Evolutionary conservation across 1,140 invertebrate genomes (phyloP).

Genomic region (Drosophila serrata): DNA sequence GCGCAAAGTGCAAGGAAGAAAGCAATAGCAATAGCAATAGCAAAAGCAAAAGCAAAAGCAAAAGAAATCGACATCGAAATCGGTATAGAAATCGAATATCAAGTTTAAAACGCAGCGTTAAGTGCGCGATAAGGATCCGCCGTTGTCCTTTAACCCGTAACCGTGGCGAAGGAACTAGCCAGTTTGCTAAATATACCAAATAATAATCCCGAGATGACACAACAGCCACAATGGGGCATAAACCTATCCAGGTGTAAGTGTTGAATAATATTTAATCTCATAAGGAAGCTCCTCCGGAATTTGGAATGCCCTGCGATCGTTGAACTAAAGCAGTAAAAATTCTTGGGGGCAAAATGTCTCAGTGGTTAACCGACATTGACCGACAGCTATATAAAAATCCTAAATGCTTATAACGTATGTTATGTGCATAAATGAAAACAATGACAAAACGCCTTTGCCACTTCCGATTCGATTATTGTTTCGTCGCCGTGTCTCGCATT

Average conservation of each 20-base stretch:
- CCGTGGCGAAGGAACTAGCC: slow-evolving; percentile 71
- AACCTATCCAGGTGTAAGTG: slow-evolving; percentile 82
- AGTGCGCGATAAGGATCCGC: slow-evolving; percentile 37
- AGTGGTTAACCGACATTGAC: slow-evolving; percentile 80
- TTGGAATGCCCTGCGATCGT: slow-evolving; percentile 40
- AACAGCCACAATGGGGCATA: slow-evolving; percentile 84
- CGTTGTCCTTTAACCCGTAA: slow-evolving; percentile 34
- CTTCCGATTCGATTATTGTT: slow-evolving; percentile 65
- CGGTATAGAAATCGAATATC: neutral
- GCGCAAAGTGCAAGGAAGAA: slow-evolving; percentile 28
- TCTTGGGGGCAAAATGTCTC: slow-evolving; percentile 58
- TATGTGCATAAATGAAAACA: slow-evolving; percentile 63
- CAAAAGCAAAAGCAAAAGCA: neutral
- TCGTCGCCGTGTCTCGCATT: slow-evolving; percentile 43
- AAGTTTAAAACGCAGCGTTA: neutral
- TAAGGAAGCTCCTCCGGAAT: slow-evolving; percentile 23
- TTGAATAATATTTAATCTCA: slow-evolving; percentile 6
- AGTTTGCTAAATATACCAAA: slow-evolving; percentile 66
- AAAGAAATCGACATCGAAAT: slow-evolving; percentile 10
- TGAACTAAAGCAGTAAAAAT: slow-evolving; percentile 58
- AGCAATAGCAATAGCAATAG: neutral
- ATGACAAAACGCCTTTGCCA: slow-evolving; percentile 72
- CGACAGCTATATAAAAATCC: slow-evolving; percentile 60
- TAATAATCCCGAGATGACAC: slow-evolving; percentile 70
- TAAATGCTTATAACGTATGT: slow-evolving; percentile 27